phyloP scores from a whole-genome alignment of 2,888 invertebrate species.

The Dione vanillae region DNA sequence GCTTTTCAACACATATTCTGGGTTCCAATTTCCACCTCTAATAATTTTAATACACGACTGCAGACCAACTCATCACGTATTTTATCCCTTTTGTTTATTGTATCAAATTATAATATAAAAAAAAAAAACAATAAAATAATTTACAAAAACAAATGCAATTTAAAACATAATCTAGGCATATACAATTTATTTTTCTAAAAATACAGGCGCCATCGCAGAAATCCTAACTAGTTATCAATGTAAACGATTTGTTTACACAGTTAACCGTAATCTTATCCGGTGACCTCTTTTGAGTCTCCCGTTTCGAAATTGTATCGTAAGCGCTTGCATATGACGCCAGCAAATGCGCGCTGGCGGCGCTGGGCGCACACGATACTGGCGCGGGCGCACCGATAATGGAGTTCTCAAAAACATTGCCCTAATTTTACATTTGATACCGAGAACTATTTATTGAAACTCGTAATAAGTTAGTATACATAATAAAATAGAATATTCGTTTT shows the following conservation, averaged over 20 bases:
- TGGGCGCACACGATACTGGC: constrained; percentile 35
- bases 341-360: constrained; percentile 34
- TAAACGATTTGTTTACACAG: constrained; percentile 83
- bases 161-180: no score
- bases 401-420: constrained; percentile 48
- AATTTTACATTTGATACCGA: constrained; percentile 46
- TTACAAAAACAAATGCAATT: not conserved
- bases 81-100: no score
- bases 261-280: constrained; percentile 83
- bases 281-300: constrained; percentile 82
- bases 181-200: not conserved
- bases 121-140: not conserved
- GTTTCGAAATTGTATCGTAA: constrained; percentile 80
- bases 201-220: constrained; percentile 74
- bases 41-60: not conserved
- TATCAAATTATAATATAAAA: not conserved
- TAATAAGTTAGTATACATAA: constrained; percentile 22
- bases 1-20: constrained; percentile 41
- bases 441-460: constrained; percentile 38
- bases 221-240: constrained; percentile 80
- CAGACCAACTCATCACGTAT: not conserved
- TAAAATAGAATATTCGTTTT: not conserved
- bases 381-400: constrained; percentile 43
- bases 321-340: constrained; percentile 47
- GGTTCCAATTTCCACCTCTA: constrained; percentile 34